Evolutionary conservation across 2,888 invertebrate species (phyloP), one percentile per base, ranked within the genome.

Genomic region (Aleiodes alternator): DNA sequence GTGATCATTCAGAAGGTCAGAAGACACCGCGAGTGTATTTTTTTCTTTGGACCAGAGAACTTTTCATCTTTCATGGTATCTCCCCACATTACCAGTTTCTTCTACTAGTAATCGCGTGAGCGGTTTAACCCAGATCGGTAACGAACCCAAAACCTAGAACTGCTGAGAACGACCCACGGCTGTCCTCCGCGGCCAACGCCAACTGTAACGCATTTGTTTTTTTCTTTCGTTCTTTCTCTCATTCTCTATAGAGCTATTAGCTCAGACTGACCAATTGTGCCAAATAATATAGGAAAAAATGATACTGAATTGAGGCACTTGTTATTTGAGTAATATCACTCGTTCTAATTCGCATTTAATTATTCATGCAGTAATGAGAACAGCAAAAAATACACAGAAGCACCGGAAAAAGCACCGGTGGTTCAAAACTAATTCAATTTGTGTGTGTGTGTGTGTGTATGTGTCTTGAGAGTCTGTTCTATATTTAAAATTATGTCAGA

Each of bases 401-500:
- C 70, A 74, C 69, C 72, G 66, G 73, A 74, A 75, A 75, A 70
- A 73, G 72, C 69, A 68, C 69, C 71, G 69, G 53, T 73, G 78
- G 76, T 75, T 57, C 69, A 72, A 72, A 79, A 80, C 79, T 83
- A 82, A 85, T 86, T 86, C 84, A 84, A 23, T 23, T 23, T 23
- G 23, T 23, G 23, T 23, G 23, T 23, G 2, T 23, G 23, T 23
- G 23, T 23, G 23, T 23, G 23, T 23, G 23, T 23, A 79, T 76
- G 78, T 78, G 82, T 84, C 83, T 81, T 82, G 83, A 69, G 81
- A 69, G 81, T n/a, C 56, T 53, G 81, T 82, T 82, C 85, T 86
- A 86, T 84, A 86, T 85, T 85, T 87, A 83, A 86, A 87, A 88
- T 87, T 87, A 87, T 86, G 86, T 86, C 86, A 87, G 86, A 87